A percentile compares a stretch with the other conserved stretches of the same genome.
Conservation (phyloP, 1,140 invertebrate species). For the Chlorops oryzae region DNA sequence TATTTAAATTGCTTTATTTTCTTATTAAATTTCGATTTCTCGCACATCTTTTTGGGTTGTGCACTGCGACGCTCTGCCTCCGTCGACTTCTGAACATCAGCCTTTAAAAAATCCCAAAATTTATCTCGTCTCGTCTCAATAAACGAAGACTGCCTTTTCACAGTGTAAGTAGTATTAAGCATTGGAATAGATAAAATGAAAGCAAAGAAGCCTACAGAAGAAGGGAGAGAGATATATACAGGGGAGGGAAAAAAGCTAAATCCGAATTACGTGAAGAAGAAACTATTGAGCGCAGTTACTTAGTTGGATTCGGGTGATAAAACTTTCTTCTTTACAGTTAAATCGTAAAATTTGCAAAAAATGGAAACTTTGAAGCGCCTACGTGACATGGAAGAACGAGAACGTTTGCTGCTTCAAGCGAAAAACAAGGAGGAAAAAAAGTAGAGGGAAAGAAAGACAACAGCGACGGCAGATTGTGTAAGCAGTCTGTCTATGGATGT, state of each 20-base stretch:
- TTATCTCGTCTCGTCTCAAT: no score
- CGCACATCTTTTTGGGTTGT: no score
- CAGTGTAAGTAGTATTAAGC: no score
- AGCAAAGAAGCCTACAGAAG: no score
- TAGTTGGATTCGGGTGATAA: conserved; percentile 42
- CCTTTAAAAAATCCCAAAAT: no score
- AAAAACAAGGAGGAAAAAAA: background rate
- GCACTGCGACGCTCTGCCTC: no score
- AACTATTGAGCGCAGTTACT: conserved; percentile 29
- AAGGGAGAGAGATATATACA: conserved; percentile 14
- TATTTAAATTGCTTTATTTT: no score
- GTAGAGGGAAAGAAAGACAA: background rate
- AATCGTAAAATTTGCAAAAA: conserved; percentile 46
- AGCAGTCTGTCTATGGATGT: background rate
- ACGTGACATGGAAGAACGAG: conserved; percentile 43
- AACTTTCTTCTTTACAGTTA: conserved; percentile 43
- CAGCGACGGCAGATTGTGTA: background rate
- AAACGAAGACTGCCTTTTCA: no score
- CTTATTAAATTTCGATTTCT: no score
- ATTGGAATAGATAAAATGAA: no score
- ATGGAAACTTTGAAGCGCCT: conserved; percentile 41
- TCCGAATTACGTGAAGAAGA: conserved; percentile 41
- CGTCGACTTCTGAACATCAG: no score
- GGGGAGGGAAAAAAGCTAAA: conserved; percentile 23
- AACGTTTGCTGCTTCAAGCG: background rate